Evolutionary conservation across 2,888 invertebrate species (phyloP).

Genomic region (Sesamia inferens): DNA sequence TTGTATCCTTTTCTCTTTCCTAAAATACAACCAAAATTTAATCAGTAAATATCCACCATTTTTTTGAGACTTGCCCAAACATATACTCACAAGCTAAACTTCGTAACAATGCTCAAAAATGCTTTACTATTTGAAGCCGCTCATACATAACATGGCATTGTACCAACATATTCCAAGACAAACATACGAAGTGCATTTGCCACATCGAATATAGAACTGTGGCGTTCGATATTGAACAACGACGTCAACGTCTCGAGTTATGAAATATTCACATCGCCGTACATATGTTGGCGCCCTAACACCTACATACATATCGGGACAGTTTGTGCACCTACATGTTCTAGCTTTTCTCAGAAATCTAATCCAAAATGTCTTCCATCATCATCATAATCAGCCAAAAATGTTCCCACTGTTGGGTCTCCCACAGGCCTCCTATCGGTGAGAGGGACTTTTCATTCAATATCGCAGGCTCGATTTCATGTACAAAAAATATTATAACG

Average conservation of each 20-base stretch:
- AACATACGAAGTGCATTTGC: conserved; percentile 50
- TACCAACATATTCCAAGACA: conserved; percentile 39
- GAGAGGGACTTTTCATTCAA: not conserved
- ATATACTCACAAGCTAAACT: conserved; percentile 6
- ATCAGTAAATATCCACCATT: not conserved
- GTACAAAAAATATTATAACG: conserved; percentile 3
- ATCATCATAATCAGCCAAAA: too few species aligned
- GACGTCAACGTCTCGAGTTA: conserved; percentile 48
- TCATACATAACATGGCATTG: conserved; percentile 21
- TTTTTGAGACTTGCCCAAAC: not conserved
- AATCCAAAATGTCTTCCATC: not conserved
- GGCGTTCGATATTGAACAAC: conserved; percentile 48
- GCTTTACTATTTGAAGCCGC: conserved; percentile 29
- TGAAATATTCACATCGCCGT: conserved; percentile 58
- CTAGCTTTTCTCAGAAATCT: conserved; percentile 5
- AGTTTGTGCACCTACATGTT: conserved; percentile 8
- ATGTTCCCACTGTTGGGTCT: too few species aligned
- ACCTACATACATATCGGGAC: conserved; percentile 42
- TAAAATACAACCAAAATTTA: not conserved
- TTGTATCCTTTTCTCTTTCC: not conserved
- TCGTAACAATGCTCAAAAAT: conserved; percentile 8
- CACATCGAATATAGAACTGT: conserved; percentile 48
- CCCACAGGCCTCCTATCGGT: too few species aligned
- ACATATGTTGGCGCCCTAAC: conserved; percentile 42
- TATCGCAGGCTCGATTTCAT: conserved; percentile 13